Evolutionary conservation across 2,797 vertebrate genomes (phyloP), one percentile per base, ranked within the genome.

Genomic region (Coregonus ussuriensis): DNA sequence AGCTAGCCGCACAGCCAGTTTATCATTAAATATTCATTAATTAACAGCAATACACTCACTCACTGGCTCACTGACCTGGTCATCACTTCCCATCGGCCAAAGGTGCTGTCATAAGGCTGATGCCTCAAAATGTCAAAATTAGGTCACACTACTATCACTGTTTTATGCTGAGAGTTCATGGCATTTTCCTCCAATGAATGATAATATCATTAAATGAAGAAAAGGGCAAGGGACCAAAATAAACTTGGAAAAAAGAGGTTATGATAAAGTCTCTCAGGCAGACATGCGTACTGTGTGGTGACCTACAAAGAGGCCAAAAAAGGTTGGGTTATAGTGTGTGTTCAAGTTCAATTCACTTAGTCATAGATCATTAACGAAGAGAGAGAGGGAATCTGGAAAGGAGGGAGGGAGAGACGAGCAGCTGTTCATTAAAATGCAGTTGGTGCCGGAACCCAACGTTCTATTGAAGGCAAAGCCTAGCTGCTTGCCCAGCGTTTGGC

Each of bases 361-460:
- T 67, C 41, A 75, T 75, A 47, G 74, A 75, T 75, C 7, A 52
- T 75, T 75, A 75, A 29, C 21, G 63, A 62, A n/a, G 66, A 67
- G 51, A 7, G 6, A 29, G 56, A 59, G n/a, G 56, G 56, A 6
- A n/a, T 18, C 16, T 4, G 53, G 29, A 7, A 5, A 25, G 41
- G 41, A 1, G 41, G 41, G 41, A 47, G 6, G 41, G 41, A 81
- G 35, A 18, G 9, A 33, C 1, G 16, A 54, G 77, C 84, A 83
- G 74, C 77, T 83, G 82, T 72, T 85, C 77, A 79, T 87, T 83
- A 75, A 77, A 74, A 80, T 67, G 54, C 67, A 83, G 62, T 76
- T 73, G 63, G 4, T 72, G 76, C 41, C 68, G 41, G 13, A 29
- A 18, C 73, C 63, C 63, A n/a, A n/a, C 16, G 1, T 76, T 56